Evolutionary conservation across 2,797 vertebrate genomes (phyloP), one percentile per base, ranked within the genome.

Genomic region (Myioborus miniatus): DNA sequence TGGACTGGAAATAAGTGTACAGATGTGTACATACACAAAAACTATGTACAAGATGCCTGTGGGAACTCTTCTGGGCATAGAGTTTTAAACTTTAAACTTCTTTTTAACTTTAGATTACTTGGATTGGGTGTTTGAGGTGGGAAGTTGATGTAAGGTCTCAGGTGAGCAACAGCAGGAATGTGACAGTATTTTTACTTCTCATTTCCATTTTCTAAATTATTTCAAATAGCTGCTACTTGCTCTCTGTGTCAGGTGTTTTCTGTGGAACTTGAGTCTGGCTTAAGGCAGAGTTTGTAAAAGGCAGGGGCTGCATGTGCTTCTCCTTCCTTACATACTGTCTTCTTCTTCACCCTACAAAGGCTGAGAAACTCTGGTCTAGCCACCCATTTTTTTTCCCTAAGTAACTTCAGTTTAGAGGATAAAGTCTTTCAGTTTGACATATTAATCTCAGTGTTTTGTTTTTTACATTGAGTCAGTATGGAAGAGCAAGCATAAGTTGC

Each of bases 301-400:
- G 3, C 5, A 23, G 0, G 1, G 12, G 4, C 30, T 59, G 32
- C 29, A n/a, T 1, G 1, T 34, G 0, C 32, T 75, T 77, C 58
- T 30, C 16, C 5, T 69, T 74, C 24, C 11, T 39, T 75, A 18
- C 12, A n/a, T 55, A 16, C 11, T 53, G 5, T 24, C 39, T 75
- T 21, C 60, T 70, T 46, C n/a, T 56, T 52, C 18, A 81, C 20
- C 13, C 27, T 64, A n/a, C 3, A 63, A 69, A 75, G 23, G 12
- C 8, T 60, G 43, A 71, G 34, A 80, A 77, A 77, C 15, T 59
- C 39, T 26, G 4, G 8, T 44, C 34, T 49, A 53, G 30, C 7
- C 30, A 37, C 12, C 43, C 4, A 7, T 41, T 68, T 80, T 62
- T 62, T 70, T 69, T 34, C 19, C 74, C 30, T 52, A 36, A 26